These are phyloP conservation scores for Drosophila phalerata DNA, from an alignment of 2,888 invertebrate species.

Conservation along the genomic window DNA sequence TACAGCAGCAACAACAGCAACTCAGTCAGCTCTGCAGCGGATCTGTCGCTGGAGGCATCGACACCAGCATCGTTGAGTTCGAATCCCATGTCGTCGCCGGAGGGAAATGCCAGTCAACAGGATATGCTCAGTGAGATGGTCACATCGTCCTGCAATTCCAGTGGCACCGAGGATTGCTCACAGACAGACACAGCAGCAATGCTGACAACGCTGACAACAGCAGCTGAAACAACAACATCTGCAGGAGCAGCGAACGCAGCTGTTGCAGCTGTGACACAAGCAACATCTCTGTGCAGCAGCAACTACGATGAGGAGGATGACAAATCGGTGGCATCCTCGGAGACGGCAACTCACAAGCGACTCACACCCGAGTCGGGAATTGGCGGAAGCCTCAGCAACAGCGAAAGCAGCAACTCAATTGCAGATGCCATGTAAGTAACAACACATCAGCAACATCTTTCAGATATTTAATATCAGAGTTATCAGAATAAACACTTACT, in stretches of 20 bases:
- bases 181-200: conserved; percentile 52
- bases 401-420: conserved; percentile 78
- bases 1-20: conserved; percentile 65
- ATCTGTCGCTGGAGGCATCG: conserved; percentile 84
- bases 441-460: background rate
- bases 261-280: conserved; percentile 1
- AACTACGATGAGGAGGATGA: conserved; percentile 70
- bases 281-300: conserved; percentile 49
- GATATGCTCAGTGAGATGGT: conserved; percentile 83
- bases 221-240: background rate
- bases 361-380: conserved; percentile 82
- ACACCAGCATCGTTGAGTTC: conserved; percentile 84
- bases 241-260: background rate
- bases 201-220: conserved; percentile 18
- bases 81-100: conserved; percentile 51
- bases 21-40: conserved; percentile 81
- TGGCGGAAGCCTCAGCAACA: conserved; percentile 82
- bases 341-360: conserved; percentile 74
- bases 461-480: too few species aligned
- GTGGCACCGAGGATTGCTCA: conserved; percentile 70
- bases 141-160: conserved; percentile 79
- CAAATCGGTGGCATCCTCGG: conserved; percentile 66
- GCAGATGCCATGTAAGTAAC: conserved; percentile 76
- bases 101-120: conserved; percentile 62
- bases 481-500: too few species aligned